These are phyloP conservation scores for Ceratosolen fusciceps DNA, from an alignment of 1,140 invertebrate species.

Conservation along the genomic window DNA sequence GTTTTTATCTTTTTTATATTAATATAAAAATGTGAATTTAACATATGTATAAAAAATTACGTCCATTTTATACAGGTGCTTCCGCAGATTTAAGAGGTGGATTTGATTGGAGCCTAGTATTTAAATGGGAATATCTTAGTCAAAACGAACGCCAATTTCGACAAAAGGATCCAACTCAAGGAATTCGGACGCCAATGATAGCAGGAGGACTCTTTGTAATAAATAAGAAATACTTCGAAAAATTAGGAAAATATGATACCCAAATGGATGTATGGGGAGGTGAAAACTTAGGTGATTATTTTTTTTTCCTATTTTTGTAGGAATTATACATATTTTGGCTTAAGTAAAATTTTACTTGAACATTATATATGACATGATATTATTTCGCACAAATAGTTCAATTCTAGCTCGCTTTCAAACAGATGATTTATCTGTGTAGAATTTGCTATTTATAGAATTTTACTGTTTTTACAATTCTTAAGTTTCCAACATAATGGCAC, in stretches of 20 bases:
- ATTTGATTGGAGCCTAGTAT: slow-evolving; percentile 98
- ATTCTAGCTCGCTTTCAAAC: no score
- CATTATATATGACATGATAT: no score
- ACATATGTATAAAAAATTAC: no score
- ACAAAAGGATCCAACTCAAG: slow-evolving; percentile 84
- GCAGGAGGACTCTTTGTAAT: slow-evolving; percentile 96
- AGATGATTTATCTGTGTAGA: no score
- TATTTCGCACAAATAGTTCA: no score
- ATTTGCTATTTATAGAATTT: no score
- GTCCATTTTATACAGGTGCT: slow-evolving; percentile 72
- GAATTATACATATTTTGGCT: neutral
- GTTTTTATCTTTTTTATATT: no score
- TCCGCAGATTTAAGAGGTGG: slow-evolving; percentile 92
- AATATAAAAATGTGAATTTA: no score
- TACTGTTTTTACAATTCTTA: no score
- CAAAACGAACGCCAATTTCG: slow-evolving; percentile 84
- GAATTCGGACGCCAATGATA: slow-evolving; percentile 93
- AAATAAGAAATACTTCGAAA: slow-evolving; percentile 91
- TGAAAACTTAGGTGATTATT: slow-evolving; percentile 81
- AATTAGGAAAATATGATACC: slow-evolving; percentile 96
- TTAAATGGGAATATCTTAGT: slow-evolving; percentile 96
- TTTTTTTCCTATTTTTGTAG: neutral
- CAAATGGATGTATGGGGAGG: slow-evolving; percentile 98
- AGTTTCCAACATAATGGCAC: no score
- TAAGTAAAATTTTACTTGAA: no score